phyloP scores from a whole-genome alignment of 2,797 vertebrate species.

The Siniperca undulata region DNA sequence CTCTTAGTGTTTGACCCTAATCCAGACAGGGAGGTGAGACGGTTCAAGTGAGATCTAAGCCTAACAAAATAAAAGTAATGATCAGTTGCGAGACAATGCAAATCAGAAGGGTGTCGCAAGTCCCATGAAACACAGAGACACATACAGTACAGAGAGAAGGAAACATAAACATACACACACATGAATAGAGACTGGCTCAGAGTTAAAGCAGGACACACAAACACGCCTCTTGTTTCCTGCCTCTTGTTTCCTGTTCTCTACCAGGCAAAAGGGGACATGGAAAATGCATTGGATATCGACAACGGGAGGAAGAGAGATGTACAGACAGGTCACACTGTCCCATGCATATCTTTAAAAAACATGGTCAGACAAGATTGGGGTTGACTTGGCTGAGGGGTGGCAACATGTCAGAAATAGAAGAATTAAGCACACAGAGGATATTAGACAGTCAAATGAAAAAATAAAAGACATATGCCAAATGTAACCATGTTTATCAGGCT shows the following conservation, averaged over 20 bases:
- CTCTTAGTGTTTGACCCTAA: conserved; percentile 83
- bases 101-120: conserved; percentile 27
- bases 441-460: background rate
- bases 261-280: conserved; percentile 70
- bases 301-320: conserved; percentile 51
- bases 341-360: background rate
- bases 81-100: conserved; percentile 36
- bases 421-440: background rate
- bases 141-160: conserved; percentile 4
- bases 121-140: conserved; percentile 18
- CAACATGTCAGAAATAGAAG: background rate
- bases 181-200: conserved; percentile 49
- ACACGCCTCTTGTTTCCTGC: conserved; percentile 74
- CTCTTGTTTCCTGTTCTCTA: conserved; percentile 80
- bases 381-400: background rate
- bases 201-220: conserved; percentile 66
- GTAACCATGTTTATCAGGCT: no score
- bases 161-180: conserved; percentile 43
- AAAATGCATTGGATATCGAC: conserved; percentile 62
- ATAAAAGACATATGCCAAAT: background rate
- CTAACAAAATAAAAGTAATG: conserved; percentile 48
- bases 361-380: background rate
- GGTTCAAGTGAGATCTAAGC: conserved; percentile 39
- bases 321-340: background rate
- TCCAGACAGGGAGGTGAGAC: conserved; percentile 74